These are phyloP conservation scores for Nerophis ophidion DNA, from an alignment of 2,113 vertebrate species.

Conservation along the genomic window DNA sequence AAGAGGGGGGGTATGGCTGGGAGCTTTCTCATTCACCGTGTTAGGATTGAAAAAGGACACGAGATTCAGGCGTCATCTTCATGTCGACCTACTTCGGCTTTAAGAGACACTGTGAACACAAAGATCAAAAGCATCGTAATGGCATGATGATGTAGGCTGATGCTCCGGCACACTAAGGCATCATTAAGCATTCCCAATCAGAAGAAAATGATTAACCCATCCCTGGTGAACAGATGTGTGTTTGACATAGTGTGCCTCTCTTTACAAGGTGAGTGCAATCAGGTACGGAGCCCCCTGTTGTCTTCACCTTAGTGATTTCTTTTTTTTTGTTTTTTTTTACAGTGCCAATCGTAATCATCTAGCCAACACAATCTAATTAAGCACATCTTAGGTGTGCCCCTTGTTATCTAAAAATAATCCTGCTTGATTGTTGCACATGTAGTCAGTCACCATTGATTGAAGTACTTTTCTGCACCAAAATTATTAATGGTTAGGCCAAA, in stretches of 20 bases:
- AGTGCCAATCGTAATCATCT: no score
- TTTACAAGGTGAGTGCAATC: neutral
- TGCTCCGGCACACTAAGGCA: no score
- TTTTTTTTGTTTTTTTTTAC: no score
- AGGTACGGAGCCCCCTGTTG: neutral
- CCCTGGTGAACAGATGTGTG: no score
- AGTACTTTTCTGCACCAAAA: conserved; percentile 8
- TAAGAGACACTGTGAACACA: neutral
- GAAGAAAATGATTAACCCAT: no score
- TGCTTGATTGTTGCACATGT: neutral
- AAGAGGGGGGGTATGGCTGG: neutral
- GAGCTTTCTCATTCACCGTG: neutral
- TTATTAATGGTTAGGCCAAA: neutral
- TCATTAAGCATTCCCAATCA: no score
- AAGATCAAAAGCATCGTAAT: neutral
- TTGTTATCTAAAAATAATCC: neutral
- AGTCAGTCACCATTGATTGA: conserved; percentile 45
- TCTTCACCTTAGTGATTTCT: neutral
- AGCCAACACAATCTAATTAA: neutral
- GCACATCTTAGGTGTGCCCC: no score
- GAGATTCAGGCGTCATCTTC: neutral
- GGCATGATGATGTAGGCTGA: no score
- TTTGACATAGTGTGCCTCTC: no score
- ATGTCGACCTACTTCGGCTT: neutral
- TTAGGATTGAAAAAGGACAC: conserved; percentile 1